Percentiles rank a stretch among this genome's conserved stretches.
These are phyloP conservation scores for Butorides virescens DNA, from an alignment of 2,113 vertebrate species.

Conservation along the genomic window DNA sequence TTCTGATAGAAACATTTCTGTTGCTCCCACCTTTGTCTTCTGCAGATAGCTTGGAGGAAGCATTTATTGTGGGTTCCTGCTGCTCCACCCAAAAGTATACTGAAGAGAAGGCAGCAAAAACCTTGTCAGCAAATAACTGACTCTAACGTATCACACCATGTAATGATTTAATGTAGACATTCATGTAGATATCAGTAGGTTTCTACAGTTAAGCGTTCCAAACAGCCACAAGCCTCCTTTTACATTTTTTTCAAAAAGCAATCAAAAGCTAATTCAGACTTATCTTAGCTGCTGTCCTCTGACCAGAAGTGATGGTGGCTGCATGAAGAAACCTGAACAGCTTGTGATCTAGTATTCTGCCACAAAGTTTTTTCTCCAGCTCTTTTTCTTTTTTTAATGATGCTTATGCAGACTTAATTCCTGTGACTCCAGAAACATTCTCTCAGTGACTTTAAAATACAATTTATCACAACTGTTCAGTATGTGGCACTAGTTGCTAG, in stretches of 20 bases:
- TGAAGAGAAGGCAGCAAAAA: neutral
- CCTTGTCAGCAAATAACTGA: neutral
- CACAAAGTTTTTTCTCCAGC: neutral
- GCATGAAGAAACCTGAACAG: neutral
- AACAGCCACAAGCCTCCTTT: neutral
- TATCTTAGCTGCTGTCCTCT: neutral
- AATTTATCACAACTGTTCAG: neutral
- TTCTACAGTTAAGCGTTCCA: neutral
- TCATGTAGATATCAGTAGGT: neutral
- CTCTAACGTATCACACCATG: neutral
- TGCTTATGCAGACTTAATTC: neutral
- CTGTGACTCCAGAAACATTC: neutral
- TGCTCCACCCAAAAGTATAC: neutral
- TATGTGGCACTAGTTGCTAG: neutral
- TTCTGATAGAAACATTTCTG: neutral
- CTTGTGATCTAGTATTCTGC: neutral
- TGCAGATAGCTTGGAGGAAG: neutral
- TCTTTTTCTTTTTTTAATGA: neutral
- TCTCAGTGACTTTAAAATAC: constrained; percentile 12
- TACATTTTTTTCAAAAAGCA: neutral
- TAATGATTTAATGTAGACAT: neutral
- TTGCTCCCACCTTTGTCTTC: neutral
- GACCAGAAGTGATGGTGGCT: neutral
- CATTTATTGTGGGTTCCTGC: neutral
- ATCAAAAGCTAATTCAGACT: neutral